These are phyloP conservation scores for Rotaria macrura DNA, from an alignment of 2,888 invertebrate species.

Conservation along the genomic window DNA sequence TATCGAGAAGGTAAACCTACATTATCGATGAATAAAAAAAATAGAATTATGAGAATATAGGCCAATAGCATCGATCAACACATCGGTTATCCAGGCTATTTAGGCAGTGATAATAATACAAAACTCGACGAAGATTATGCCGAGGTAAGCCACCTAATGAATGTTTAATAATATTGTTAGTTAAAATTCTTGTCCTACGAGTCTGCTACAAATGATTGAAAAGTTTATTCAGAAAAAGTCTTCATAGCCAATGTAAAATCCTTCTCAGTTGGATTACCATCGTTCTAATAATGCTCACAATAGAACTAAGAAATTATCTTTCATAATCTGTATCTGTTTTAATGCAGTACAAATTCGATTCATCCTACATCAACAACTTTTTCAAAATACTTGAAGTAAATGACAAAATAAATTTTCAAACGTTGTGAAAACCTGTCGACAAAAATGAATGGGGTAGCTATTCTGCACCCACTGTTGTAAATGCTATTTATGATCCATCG, in stretches of 20 bases:
- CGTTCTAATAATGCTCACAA: too few relatives aligned
- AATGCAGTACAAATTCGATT: slow-evolving; percentile 7
- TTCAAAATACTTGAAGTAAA: background rate
- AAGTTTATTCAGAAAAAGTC: too few relatives aligned
- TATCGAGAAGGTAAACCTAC: slow-evolving; percentile 57
- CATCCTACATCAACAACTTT: slow-evolving; percentile 9
- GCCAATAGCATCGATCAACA: slow-evolving; percentile 49
- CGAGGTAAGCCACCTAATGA: background rate
- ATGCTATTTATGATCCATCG: slow-evolving; percentile 82
- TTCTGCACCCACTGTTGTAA: slow-evolving; percentile 56
- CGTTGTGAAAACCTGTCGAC: slow-evolving; percentile 12
- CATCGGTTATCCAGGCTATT: slow-evolving; percentile 51
- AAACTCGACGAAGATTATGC: slow-evolving; percentile 4
- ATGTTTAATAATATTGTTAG: too few relatives aligned
- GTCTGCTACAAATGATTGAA: too few relatives aligned
- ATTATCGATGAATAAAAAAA: slow-evolving; percentile 38
- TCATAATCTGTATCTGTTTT: background rate
- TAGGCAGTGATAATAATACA: slow-evolving; percentile 21
- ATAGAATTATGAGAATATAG: too few relatives aligned
- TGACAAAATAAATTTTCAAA: background rate
- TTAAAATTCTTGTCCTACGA: too few relatives aligned
- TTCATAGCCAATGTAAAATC: too few relatives aligned
- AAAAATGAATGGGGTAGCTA: slow-evolving; percentile 22
- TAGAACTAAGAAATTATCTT: too few relatives aligned
- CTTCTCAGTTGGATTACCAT: too few relatives aligned